A percentile compares a stretch with the other conserved stretches of the same genome.
Conservation (phyloP, 37 sponge, comb jelly and placozoan species). For the Corticium candelabrum region DNA sequence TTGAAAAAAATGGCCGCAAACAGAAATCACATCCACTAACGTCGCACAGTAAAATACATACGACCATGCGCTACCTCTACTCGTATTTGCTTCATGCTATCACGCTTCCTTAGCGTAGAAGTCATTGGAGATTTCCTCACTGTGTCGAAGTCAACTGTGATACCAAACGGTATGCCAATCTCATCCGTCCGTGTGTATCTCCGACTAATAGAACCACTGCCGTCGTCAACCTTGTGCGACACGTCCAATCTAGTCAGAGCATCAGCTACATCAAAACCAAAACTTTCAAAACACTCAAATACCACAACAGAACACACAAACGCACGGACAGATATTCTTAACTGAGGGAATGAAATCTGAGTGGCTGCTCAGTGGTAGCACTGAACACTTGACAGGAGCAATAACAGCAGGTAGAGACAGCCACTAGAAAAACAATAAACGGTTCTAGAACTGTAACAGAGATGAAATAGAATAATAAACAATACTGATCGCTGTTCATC, state of each 20-base stretch:
- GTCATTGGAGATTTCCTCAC: no score
- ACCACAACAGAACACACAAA: no score
- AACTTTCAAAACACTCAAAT: no score
- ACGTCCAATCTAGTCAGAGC: no score
- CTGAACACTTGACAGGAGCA: constrained; percentile 87
- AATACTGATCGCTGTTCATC: constrained; percentile 68
- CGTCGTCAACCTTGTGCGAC: constrained; percentile 91
- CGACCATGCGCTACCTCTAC: no score
- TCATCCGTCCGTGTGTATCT: constrained; percentile 94
- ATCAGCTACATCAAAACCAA: constrained; percentile 81
- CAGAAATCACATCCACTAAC: no score
- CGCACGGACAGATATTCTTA: no score
- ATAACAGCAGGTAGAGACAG: constrained; percentile 76
- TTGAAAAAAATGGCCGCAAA: no score
- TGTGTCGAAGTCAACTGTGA: no score
- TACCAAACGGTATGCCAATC: constrained; percentile 88
- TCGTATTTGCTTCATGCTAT: no score
- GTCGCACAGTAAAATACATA: no score
- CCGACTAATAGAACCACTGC: constrained; percentile 80
- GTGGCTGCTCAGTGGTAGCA: constrained; percentile 79
- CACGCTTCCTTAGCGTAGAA: no score
- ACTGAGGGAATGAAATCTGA: constrained; percentile 67
- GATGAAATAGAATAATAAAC: not conserved
- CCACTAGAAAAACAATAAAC: constrained; percentile 43
- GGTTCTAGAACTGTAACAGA: not conserved